Conservation (phyloP, 2,888 invertebrate species). For the Panopea generosa region DNA sequence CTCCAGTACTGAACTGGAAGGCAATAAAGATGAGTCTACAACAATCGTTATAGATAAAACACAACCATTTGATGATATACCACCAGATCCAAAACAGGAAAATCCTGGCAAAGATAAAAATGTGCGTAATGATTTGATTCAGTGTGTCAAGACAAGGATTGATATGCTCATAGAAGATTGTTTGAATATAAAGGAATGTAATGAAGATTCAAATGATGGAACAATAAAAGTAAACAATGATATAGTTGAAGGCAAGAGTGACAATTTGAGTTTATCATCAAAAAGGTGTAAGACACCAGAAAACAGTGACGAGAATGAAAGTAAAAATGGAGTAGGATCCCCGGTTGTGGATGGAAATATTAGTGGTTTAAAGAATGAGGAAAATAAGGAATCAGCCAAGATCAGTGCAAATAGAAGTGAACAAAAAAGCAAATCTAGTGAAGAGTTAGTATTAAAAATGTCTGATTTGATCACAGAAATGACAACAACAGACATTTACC, state of each 20-base stretch:
- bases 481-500: conserved; percentile 16
- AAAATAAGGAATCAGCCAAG: not conserved
- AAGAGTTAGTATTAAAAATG: conserved; percentile 16
- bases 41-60: not conserved
- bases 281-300: not conserved
- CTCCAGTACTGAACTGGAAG: not conserved
- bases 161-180: conserved; percentile 69
- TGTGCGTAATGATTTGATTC: conserved; percentile 4
- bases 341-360: not conserved
- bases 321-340: not conserved
- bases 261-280: not conserved
- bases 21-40: not conserved
- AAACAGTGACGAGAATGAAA: conserved; percentile 8
- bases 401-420: not conserved
- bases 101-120: conserved; percentile 9
- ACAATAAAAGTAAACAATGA: not conserved
- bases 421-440: not conserved
- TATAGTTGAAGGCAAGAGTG: not conserved
- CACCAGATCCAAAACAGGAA: not conserved
- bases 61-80: no score
- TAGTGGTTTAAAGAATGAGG: not conserved
- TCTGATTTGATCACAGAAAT: conserved; percentile 47
- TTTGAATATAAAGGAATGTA: conserved; percentile 45
- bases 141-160: conserved; percentile 67
- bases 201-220: conserved; percentile 3